A percentile compares a stretch with the other conserved stretches of the same genome.
phyloP scores from a whole-genome alignment of 2,888 invertebrate species.

The Piscicola geometra region DNA sequence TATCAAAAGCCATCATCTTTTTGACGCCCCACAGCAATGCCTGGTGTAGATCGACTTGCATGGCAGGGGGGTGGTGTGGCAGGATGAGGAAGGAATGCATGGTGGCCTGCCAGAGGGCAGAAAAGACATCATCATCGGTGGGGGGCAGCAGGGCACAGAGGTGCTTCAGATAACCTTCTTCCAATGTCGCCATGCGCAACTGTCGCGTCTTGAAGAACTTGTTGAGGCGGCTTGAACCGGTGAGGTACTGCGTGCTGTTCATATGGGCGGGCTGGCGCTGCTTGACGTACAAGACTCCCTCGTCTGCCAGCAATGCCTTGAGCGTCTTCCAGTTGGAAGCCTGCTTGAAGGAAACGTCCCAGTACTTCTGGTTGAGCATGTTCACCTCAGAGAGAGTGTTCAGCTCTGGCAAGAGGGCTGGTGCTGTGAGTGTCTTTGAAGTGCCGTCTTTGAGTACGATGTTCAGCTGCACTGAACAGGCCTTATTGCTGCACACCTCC shows the following conservation, averaged over 20 bases:
- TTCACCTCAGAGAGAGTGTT: conserved; percentile 33
- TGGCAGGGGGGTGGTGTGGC: not conserved
- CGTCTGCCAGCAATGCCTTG: conserved; percentile 59
- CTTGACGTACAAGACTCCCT: conserved; percentile 8
- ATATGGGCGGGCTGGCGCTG: not conserved
- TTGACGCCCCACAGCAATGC: not conserved
- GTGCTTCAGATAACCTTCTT: not conserved
- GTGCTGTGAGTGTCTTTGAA: conserved; percentile 24
- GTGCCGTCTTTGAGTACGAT: conserved; percentile 57
- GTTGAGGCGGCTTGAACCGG: conserved; percentile 3
- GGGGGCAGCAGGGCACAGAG: not conserved
- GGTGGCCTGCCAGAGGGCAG: not conserved
- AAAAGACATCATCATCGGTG: not conserved
- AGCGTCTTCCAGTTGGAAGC: conserved; percentile 75
- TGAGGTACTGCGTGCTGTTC: not conserved
- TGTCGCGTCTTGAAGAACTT: not conserved
- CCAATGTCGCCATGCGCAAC: not conserved
- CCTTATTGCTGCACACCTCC: conserved; percentile 73
- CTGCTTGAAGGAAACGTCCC: conserved; percentile 78
- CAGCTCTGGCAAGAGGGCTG: conserved; percentile 35
- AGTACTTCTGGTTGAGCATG: conserved; percentile 73
- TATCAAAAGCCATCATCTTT: not conserved
- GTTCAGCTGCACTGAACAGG: conserved; percentile 76
- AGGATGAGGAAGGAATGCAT: not conserved
- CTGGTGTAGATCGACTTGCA: not conserved